These are phyloP conservation scores for Tetropium fuscum DNA, from an alignment of 2,888 invertebrate genomes.

Conservation along the genomic window DNA sequence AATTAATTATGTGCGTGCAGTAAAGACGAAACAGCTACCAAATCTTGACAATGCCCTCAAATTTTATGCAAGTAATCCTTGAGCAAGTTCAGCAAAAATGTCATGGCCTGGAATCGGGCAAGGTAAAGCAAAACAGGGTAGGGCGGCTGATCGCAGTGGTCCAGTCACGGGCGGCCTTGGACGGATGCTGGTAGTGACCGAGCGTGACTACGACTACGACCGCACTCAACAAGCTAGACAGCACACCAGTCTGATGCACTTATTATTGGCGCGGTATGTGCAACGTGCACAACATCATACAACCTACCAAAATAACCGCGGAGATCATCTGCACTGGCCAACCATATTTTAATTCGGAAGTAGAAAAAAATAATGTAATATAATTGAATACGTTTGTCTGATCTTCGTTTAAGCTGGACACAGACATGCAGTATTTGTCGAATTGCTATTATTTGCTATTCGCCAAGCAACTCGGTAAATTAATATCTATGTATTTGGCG, in stretches of 20 bases:
- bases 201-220: slow-evolving; percentile 23
- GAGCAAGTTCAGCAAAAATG: slow-evolving; percentile 9
- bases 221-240: slow-evolving; percentile 22
- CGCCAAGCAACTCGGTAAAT: no score
- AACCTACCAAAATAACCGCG: background rate
- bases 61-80: background rate
- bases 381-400: no score
- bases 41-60: background rate
- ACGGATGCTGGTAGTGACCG: slow-evolving; percentile 36
- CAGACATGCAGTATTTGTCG: no score
- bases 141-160: slow-evolving; percentile 32
- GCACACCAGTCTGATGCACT: slow-evolving; percentile 21
- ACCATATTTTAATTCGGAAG: background rate
- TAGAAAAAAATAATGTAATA: no score
- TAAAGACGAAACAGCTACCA: no score
- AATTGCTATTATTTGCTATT: no score
- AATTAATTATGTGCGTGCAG: no score
- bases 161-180: slow-evolving; percentile 43
- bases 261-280: slow-evolving; percentile 12
- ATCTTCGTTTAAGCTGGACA: no score
- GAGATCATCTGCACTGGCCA: background rate
- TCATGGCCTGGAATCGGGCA: slow-evolving; percentile 10
- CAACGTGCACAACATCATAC: slow-evolving; percentile 12
- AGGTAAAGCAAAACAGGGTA: slow-evolving; percentile 16
- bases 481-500: no score